A percentile compares a stretch with the other conserved stretches of the same genome.
Conservation (phyloP, 2,113 vertebrate species). For the Arothron firmamentum region DNA sequence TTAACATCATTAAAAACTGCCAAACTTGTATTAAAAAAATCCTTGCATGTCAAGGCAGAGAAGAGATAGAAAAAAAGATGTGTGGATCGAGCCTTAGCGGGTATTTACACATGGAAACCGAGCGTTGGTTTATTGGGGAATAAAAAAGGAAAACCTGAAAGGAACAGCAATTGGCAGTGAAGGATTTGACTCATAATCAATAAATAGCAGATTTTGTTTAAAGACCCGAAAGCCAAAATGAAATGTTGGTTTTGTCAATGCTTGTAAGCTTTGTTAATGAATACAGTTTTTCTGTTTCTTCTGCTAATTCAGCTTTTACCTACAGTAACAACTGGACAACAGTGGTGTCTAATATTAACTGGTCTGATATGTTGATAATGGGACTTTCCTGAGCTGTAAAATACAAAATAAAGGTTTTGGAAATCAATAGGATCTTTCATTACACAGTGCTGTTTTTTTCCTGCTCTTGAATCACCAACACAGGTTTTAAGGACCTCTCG, state of each 20-base stretch:
- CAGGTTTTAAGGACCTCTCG: slow-evolving; percentile 8
- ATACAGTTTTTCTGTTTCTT: neutral
- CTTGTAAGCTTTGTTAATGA: neutral
- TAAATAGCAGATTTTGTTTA: slow-evolving; percentile 33
- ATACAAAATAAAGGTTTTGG: slow-evolving; percentile 67
- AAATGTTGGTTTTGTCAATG: neutral
- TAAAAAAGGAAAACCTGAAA: neutral
- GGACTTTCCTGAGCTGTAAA: slow-evolving; percentile 91
- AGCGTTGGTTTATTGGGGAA: slow-evolving; percentile 12
- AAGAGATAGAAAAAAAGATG: slow-evolving; percentile 14
- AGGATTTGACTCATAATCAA: slow-evolving; percentile 26
- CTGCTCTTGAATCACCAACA: slow-evolving; percentile 29
- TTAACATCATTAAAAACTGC: slow-evolving; percentile 29
- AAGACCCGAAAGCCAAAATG: slow-evolving; percentile 16
- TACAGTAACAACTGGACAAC: neutral
- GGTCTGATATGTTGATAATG: slow-evolving; percentile 26
- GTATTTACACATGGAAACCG: slow-evolving; percentile 17
- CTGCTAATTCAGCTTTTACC: neutral
- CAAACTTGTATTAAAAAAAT: neutral
- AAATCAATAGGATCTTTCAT: slow-evolving; percentile 34
- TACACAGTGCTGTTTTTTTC: slow-evolving; percentile 30
- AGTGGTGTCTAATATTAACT: slow-evolving; percentile 15
- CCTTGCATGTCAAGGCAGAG: slow-evolving; percentile 25
- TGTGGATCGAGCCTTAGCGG: slow-evolving; percentile 16
- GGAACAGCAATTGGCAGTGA: slow-evolving; percentile 30